Conservation (phyloP, 2,888 invertebrate species). For the Tricholauxania praeusta region DNA sequence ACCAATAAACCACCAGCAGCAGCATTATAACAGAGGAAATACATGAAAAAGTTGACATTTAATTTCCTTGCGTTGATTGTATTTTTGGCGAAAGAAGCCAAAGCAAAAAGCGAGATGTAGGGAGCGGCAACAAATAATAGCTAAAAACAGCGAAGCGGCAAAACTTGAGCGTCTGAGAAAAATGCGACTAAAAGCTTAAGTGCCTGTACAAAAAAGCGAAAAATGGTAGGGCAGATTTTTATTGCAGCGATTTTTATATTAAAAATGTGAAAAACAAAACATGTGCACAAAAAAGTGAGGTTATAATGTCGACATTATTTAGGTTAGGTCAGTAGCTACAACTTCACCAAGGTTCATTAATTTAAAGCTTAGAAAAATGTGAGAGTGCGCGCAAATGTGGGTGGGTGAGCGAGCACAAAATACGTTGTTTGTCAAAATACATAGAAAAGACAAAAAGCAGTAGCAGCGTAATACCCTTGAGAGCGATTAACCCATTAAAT, state of each 20-base stretch:
- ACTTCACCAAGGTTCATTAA: constrained; percentile 8
- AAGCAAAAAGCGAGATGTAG: background rate
- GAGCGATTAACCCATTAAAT: too few species aligned
- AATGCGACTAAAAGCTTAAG: background rate
- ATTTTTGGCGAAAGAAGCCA: constrained; percentile 17
- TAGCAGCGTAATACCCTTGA: too few species aligned
- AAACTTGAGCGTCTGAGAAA: too few species aligned
- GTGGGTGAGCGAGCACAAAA: too few species aligned
- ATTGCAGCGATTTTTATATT: constrained; percentile 2
- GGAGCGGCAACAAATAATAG: background rate
- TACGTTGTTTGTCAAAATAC: too few species aligned
- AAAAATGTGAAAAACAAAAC: background rate
- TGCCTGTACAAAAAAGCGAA: background rate
- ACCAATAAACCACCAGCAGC: too few species aligned
- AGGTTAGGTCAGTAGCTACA: constrained; percentile 1
- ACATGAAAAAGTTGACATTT: constrained; percentile 29
- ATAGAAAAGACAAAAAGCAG: too few species aligned
- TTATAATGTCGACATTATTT: constrained; percentile 16
- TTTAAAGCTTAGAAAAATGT: too few species aligned
- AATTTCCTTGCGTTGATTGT: constrained; percentile 26
- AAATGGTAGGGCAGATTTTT: background rate
- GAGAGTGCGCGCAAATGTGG: too few species aligned
- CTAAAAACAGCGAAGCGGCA: background rate
- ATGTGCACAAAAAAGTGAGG: constrained; percentile 2
- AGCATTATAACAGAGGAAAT: too few species aligned